Base-by-base conservation (phyloP, 1,140 invertebrate species). In the Diorhabda sublineata region DNA sequence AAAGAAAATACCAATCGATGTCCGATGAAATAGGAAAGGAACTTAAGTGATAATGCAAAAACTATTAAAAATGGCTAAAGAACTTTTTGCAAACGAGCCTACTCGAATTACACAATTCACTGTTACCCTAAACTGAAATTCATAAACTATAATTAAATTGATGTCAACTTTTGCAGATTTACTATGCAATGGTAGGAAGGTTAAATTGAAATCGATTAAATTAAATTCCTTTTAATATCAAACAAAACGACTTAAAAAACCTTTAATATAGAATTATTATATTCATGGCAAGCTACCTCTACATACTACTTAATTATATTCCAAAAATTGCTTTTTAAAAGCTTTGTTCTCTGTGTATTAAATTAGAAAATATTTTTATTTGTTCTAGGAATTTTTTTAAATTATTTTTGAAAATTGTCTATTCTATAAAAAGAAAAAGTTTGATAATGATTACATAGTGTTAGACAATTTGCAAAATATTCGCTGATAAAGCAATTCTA, bases 251-350 rank as follows among this genome's bases (percentile, higher is more conserved):
- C n/a, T 52, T 52, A 3, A 52, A 52, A 52, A 52, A 8, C 47
- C 47, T n/a, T 52, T 8, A 52, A 6, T 52, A 52, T 52, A 3
- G 47, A 52, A 52, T 52, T 60, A 26, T 41, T 3, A 60, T 41
- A 60, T 42, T 42, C 59, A 60, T 60, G 11, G 59, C 11, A 60
- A 60, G 42, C 59, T 60, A 42, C 26, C 42, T 60, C 59, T 41
- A 60, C 7, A 11, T 42, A 60, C 26, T 26, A 60, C 2, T 11
- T 3, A 41, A 60, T 11, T 60, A 52, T 52, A 52, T 52, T 52
- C n/a, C n/a, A n/a, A 52, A 26, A 2, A 1, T 26, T 26, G 26
- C 26, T 26, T 26, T 26, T 26, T 26, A 26, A 26, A 26, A 26
- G 26, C 26, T 26, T 26, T 26, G 26, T 26, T 26, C 26, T 26